Conservation (phyloP, 2,113 vertebrate genomes). For the Cyprinus carpio region DNA sequence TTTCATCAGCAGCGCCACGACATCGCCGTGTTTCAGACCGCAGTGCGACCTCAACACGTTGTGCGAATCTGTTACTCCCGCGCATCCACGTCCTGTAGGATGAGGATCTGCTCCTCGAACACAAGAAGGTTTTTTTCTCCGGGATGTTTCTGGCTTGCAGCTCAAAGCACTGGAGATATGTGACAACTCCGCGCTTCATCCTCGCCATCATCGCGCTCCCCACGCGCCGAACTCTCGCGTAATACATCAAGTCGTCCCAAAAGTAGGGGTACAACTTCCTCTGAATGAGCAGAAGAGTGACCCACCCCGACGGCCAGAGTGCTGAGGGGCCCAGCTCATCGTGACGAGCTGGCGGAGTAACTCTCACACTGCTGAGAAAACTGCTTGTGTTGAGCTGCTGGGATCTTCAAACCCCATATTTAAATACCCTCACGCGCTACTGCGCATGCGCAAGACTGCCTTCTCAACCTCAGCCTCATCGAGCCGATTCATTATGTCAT, state of each 20-base stretch:
- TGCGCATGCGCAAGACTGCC: slow-evolving; percentile 56
- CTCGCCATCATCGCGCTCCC: slow-evolving; percentile 61
- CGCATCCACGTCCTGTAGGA: slow-evolving; percentile 79
- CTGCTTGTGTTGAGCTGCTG: slow-evolving; percentile 22
- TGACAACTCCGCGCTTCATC: slow-evolving; percentile 72
- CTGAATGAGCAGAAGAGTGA: slow-evolving; percentile 75
- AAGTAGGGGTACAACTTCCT: slow-evolving; percentile 76
- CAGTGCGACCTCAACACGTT: slow-evolving; percentile 69
- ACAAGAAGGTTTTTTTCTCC: slow-evolving; percentile 83
- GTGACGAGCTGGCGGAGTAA: slow-evolving; percentile 51
- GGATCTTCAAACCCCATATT: slow-evolving; percentile 48
- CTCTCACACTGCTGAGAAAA: neutral
- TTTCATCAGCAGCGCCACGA: slow-evolving; percentile 85
- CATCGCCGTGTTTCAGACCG: slow-evolving; percentile 73
- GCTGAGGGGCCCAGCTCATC: slow-evolving; percentile 65
- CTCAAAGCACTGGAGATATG: slow-evolving; percentile 82
- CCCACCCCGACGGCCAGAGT: slow-evolving; percentile 65
- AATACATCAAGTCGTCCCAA: slow-evolving; percentile 80
- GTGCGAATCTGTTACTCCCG: slow-evolving; percentile 80
- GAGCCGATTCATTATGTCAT: too few species aligned
- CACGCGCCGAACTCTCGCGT: slow-evolving; percentile 71
- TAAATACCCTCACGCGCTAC: slow-evolving; percentile 51
- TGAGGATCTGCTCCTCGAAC: slow-evolving; percentile 75
- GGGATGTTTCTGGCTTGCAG: slow-evolving; percentile 74
- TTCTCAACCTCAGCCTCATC: neutral